Percentiles rank a stretch among this genome's conserved stretches.
Evolutionary conservation across 1,140 invertebrate species (phyloP).

Genomic region (Hypsibius dujardini): DNA sequence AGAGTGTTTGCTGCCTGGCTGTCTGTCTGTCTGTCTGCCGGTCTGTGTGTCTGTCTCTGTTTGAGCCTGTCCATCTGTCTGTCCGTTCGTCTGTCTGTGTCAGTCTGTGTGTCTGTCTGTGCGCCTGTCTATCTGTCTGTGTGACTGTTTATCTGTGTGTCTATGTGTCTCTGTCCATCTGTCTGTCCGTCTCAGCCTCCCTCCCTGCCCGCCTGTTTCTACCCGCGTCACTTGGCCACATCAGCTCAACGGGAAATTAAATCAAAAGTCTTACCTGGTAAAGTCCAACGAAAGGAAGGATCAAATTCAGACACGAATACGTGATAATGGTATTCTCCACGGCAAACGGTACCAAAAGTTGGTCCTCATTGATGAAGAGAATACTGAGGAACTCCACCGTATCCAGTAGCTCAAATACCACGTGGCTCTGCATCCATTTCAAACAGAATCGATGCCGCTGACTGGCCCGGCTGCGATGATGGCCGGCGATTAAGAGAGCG

Average conservation of each 20-base stretch:
- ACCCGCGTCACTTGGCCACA: not conserved
- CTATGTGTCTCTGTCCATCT: no score
- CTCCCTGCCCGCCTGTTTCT: no score
- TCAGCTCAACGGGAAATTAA: not conserved
- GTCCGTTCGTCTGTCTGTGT: no score
- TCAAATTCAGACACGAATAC: slow-evolving; percentile 40
- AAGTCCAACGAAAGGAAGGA: slow-evolving; percentile 41
- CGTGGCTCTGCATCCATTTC: slow-evolving; percentile 27
- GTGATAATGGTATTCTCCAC: slow-evolving; percentile 36
- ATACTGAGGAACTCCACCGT: slow-evolving; percentile 36
- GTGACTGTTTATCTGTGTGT: no score
- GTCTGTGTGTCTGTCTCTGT: no score
- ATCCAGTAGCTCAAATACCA: slow-evolving; percentile 41
- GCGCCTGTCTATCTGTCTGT: no score
- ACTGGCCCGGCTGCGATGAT: slow-evolving; percentile 36
- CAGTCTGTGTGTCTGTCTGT: no score
- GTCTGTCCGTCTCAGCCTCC: no score
- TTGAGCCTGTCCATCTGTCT: no score
- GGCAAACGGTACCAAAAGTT: slow-evolving; percentile 27
- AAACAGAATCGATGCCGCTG: slow-evolving; percentile 35
- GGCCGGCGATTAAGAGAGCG: slow-evolving; percentile 38
- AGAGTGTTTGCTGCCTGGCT: no score
- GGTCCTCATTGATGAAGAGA: slow-evolving; percentile 29
- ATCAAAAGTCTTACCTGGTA: slow-evolving; percentile 36
- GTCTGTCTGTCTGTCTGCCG: no score